Evolutionary conservation across 2,888 invertebrate genomes (phyloP).

Genomic region (Caenorhabditis angaria): DNA sequence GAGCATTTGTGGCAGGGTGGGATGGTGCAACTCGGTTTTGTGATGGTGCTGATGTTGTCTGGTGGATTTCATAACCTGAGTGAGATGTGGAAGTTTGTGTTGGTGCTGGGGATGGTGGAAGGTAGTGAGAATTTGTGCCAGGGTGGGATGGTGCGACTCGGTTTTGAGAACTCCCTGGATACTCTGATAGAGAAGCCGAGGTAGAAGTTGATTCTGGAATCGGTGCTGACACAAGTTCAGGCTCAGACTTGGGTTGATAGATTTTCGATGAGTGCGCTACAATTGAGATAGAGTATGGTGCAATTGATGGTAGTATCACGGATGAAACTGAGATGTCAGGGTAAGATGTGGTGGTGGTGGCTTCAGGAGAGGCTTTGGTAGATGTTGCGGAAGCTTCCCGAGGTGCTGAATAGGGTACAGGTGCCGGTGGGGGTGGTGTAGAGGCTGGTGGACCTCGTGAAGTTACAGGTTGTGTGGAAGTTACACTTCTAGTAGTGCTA

Average conservation of each 20-base stretch:
- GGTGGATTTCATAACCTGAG: too few species aligned
- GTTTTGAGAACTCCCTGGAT: too few species aligned
- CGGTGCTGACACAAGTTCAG: not conserved
- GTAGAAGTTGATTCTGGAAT: too few species aligned
- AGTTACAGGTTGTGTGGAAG: not conserved
- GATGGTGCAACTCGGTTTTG: too few species aligned
- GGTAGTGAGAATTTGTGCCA: too few species aligned
- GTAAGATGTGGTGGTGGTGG: not conserved
- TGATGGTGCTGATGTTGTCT: too few species aligned
- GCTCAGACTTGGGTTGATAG: not conserved
- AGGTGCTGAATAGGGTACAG: not conserved
- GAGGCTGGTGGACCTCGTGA: not conserved
- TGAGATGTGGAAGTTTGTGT: too few species aligned
- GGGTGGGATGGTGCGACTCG: too few species aligned
- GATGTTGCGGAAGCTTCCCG: not conserved
- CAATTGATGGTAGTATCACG: conserved; percentile 13
- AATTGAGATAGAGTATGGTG: not conserved
- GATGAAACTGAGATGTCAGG: conserved; percentile 1
- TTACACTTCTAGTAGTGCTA: not conserved
- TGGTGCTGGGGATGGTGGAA: not conserved
- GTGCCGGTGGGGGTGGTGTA: not conserved
- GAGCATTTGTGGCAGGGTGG: too few species aligned
- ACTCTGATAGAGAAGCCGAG: too few species aligned
- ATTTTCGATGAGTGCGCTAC: not conserved
- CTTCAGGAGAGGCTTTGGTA: not conserved